Evolutionary conservation across 2,113 vertebrate species (phyloP), one percentile per base, ranked within the genome.

Genomic region (Ranitomeya imitator): DNA sequence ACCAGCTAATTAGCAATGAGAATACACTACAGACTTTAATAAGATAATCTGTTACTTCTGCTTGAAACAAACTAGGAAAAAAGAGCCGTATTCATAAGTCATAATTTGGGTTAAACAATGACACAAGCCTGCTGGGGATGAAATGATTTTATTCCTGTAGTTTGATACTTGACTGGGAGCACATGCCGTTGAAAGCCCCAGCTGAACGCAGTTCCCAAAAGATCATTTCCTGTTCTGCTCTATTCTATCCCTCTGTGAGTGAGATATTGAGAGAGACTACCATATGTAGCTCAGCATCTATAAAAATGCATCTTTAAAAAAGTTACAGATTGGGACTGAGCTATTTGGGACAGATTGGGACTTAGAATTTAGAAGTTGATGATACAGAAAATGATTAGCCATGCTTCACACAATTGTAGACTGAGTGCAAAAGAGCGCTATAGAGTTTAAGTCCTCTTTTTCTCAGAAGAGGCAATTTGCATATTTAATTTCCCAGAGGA

Each of bases 31-130:
- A 83, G 18, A 59, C 23, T 81, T 37, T 61, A 81, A 81, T 60
- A 61, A 26, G 57, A 81, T 81, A 81, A 81, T 81, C 57, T 59
- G 23, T 61, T 81, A 83, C 81, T 83, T 73, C 57, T 78, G 73
- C 73, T 78, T 78, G 16, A 86, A 61, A 21, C 31, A 78, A 74
- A 31, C 23, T 71, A 3, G 37, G 23, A 71, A 76, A 78, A 61
- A 63, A 63, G 60, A 7, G 1, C 37, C 26, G 57, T 52, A 67
- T 79, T 80, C 86, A 80, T 87, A 87, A 69, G 60, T 71, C 52
- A 85, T 88, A 85, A 89, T 91, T 90, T 91, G 89, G 85, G 91
- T 89, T 91, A 89, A 92, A 86, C 86, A 91, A 78, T 87, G 90
- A 90, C 37, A 57, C 86, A 67, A 0, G 80, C 90, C 88, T 59